These are phyloP conservation scores for Eulemur coronatus DNA, from an alignment of 2,797 vertebrate genomes.

Conservation along the genomic window DNA sequence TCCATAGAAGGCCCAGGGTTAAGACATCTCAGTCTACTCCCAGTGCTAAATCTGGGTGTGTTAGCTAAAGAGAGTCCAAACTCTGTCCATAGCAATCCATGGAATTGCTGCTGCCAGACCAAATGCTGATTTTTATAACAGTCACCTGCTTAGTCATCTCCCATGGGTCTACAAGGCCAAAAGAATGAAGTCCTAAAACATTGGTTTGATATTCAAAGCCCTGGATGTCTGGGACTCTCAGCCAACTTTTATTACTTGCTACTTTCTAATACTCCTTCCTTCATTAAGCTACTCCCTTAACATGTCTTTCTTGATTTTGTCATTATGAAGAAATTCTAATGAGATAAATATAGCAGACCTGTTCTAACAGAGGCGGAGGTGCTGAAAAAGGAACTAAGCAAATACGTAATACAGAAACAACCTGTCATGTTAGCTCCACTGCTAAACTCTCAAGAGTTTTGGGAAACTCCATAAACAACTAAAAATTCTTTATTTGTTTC, in stretches of 20 bases:
- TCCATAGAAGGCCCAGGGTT: background rate
- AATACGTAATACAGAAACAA: background rate
- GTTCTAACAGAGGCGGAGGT: background rate
- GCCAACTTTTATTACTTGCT: background rate
- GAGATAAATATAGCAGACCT: background rate
- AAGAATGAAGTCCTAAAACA: no score
- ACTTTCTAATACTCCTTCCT: background rate
- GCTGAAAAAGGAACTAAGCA: background rate
- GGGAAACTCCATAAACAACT: background rate
- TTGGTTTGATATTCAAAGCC: background rate
- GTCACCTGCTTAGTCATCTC: background rate
- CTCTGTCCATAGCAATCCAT: background rate
- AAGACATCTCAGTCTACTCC: background rate
- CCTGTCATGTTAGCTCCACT: background rate
- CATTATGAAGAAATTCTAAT: background rate
- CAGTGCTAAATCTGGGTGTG: background rate
- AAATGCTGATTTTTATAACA: background rate
- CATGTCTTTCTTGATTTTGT: background rate
- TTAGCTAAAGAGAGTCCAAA: background rate
- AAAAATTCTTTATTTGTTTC: background rate
- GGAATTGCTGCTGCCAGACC: background rate
- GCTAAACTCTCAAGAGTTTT: background rate
- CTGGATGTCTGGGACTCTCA: background rate
- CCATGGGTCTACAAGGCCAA: background rate
- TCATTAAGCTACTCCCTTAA: background rate